Evolutionary conservation across 2,888 invertebrate species (phyloP).

Genomic region (Resseliella maxima): DNA sequence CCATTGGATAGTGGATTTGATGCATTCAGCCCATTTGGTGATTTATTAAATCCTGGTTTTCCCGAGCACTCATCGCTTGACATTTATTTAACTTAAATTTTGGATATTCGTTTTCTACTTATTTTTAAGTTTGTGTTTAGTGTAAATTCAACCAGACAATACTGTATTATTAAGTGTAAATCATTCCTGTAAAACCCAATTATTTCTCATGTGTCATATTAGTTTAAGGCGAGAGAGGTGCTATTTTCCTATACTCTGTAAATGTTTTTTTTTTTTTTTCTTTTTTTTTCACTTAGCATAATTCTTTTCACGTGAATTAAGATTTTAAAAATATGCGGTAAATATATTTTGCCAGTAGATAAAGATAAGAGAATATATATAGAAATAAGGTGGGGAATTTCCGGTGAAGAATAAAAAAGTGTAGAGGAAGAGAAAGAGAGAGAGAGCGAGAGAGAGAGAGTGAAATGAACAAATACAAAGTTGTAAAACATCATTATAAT

Average conservation of each 20-base stretch:
- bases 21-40: conserved; percentile 64
- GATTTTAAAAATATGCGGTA: not conserved
- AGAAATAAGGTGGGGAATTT: not conserved
- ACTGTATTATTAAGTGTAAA: conserved; percentile 33
- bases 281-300: too few relatives aligned
- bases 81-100: conserved; percentile 65
- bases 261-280: conserved; percentile 2
- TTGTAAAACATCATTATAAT: too few relatives aligned
- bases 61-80: conserved; percentile 63
- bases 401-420: not conserved
- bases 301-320: not conserved
- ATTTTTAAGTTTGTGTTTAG: not conserved
- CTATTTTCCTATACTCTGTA: conserved; percentile 39
- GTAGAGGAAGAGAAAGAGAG: too few relatives aligned
- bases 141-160: conserved; percentile 53
- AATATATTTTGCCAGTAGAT: not conserved
- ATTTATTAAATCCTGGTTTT: conserved; percentile 65
- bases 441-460: too few relatives aligned
- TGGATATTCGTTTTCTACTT: not conserved
- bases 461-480: too few relatives aligned
- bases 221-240: conserved; percentile 37
- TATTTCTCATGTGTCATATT: conserved; percentile 55
- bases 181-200: conserved; percentile 53
- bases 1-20: conserved; percentile 62
- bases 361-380: not conserved